Percentiles rank a stretch among this genome's conserved stretches.
phyloP scores from a whole-genome alignment of 1,140 invertebrate genomes.

The Meloidogyne floridensis region DNA sequence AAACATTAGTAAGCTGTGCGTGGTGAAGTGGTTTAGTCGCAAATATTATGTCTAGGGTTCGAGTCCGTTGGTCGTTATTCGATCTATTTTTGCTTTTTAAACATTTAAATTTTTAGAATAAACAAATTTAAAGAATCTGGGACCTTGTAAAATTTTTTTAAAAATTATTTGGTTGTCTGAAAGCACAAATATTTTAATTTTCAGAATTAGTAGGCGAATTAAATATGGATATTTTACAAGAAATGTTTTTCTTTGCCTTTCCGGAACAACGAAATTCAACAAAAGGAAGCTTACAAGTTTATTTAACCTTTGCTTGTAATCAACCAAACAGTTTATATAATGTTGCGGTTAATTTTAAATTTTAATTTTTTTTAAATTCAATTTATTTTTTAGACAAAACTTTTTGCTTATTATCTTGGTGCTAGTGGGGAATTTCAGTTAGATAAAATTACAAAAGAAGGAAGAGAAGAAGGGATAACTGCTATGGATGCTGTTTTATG shows the following conservation, averaged over 20 bases:
- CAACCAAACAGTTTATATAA: slow-evolving; percentile 25
- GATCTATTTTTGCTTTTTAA: too few relatives aligned
- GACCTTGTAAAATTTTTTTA: not conserved
- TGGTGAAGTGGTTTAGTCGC: too few relatives aligned
- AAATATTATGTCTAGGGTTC: too few relatives aligned
- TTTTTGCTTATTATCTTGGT: slow-evolving; percentile 33
- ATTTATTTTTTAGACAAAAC: slow-evolving; percentile 27
- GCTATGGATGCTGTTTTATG: slow-evolving; percentile 25
- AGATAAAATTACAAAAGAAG: slow-evolving; percentile 9
- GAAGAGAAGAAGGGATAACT: slow-evolving; percentile 13
- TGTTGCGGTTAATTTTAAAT: slow-evolving; percentile 25
- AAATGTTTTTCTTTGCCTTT: slow-evolving; percentile 35
- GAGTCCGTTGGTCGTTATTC: too few relatives aligned
- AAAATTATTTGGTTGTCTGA: not conserved
- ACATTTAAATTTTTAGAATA: too few relatives aligned
- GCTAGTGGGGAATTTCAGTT: slow-evolving; percentile 31
- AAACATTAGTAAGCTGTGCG: too few relatives aligned
- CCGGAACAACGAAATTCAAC: slow-evolving; percentile 26
- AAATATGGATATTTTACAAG: slow-evolving; percentile 20
- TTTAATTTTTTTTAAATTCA: not conserved
- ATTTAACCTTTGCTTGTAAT: slow-evolving; percentile 31
- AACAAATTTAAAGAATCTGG: too few relatives aligned
- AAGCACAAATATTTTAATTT: too few relatives aligned
- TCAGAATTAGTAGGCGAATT: slow-evolving; percentile 31
- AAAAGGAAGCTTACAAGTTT: slow-evolving; percentile 31